Evolutionary conservation across 23 tunicate species (phyloP).

Genomic region (Styela clava): DNA sequence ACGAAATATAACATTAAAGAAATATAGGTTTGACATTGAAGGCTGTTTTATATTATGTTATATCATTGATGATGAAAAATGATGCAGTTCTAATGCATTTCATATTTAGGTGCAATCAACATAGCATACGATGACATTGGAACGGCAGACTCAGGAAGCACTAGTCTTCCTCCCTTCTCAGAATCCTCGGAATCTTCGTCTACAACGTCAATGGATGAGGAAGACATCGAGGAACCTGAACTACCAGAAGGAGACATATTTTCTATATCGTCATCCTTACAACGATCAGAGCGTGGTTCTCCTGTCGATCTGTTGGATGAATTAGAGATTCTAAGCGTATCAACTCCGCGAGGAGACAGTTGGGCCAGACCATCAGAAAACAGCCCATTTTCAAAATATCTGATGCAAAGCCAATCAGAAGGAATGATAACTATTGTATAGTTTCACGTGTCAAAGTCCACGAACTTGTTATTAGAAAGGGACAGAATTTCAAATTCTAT

Average conservation of each 20-base stretch:
- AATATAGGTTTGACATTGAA: too few species aligned
- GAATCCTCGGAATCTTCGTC: neutral
- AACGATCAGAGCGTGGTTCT: conserved; percentile 26
- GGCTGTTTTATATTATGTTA: too few species aligned
- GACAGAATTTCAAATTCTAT: too few species aligned
- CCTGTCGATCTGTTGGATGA: conserved; percentile 19
- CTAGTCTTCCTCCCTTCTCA: neutral
- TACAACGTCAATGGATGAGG: neutral
- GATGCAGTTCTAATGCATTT: too few species aligned
- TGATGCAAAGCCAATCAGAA: neutral
- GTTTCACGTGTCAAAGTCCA: too few species aligned
- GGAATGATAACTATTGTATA: conserved; percentile 9
- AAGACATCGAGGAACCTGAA: neutral
- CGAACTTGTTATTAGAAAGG: too few species aligned
- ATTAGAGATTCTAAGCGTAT: neutral
- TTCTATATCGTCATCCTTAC: conserved; percentile 16
- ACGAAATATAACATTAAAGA: too few species aligned
- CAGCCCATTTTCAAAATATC: neutral
- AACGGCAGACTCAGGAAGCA: neutral
- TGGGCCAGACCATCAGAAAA: neutral
- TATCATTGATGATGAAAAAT: too few species aligned
- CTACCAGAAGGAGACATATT: conserved; percentile 19
- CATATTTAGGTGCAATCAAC: neutral
- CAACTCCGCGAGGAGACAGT: neutral
- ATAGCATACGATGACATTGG: neutral